Base-by-base conservation (phyloP, 1,140 invertebrate genomes). In the Teleopsis dalmanni region DNA sequence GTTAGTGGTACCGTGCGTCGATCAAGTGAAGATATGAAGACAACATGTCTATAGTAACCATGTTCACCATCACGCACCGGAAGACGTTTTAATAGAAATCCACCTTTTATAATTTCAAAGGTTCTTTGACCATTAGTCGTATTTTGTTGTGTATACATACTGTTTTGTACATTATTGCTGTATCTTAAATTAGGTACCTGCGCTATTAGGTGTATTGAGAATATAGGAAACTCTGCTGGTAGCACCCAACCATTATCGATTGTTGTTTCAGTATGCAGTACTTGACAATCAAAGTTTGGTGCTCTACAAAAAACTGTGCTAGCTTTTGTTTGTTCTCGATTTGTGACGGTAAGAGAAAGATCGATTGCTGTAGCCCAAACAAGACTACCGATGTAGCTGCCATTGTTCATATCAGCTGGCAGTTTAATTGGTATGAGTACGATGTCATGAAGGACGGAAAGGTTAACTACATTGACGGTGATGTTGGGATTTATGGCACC, bases 401-500 rank as follows among this genome's bases (percentile, higher is more conserved):
- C 64, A n/a, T 69, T 69, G 44, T 70, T 68, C 10, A 75, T 49
- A 25, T 73, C 75, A 8, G 60, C 52, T 3, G 75, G 75, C n/a
- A 75, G 65, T 47, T 70, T 74, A 22, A 77, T 57, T 57, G 75
- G 72, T 8, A 65, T 72, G n/a, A 79, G 79, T 58, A 81, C 81
- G 11, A 83, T 72, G 57, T 78, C 81, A 52, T 82, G 81, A 3
- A 77, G 78, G 11, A 76, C 78, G 54, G 76, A 79, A 21, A 87
- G 57, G 58, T 86, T 82, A 3, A 83, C 84, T 33, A 85, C 80
- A 69, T 79, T 84, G 4, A 87, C 75, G 2, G 78, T 82, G 16
- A 81, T 81, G 31, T 80, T 77, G 0, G 87, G 85, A 62, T 88
- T 88, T 13, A 75, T 72, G 2, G 82, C 81, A 47, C 84, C 85